Percentiles rank a stretch among this genome's conserved stretches.
phyloP scores from a whole-genome alignment of 2,113 vertebrate species.

The Bucco capensis region DNA sequence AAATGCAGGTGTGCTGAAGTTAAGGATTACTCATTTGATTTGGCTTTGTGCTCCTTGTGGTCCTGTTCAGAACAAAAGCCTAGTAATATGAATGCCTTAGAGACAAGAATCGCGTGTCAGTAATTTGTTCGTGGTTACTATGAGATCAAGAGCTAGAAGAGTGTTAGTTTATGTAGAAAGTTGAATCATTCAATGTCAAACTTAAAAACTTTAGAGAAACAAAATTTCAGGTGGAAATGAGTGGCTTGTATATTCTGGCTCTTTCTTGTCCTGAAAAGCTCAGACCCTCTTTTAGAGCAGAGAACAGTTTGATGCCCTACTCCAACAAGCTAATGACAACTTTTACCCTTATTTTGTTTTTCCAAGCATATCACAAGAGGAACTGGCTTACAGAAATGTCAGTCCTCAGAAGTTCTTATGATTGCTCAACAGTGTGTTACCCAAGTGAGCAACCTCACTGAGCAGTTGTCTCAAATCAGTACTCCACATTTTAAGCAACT shows the following conservation, averaged over 20 bases:
- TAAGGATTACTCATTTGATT: not conserved
- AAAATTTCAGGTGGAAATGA: not conserved
- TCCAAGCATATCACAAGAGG: not conserved
- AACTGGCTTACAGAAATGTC: not conserved
- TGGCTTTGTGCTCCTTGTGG: not conserved
- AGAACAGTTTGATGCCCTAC: not conserved
- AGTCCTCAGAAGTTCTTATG: not conserved
- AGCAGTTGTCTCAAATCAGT: not conserved
- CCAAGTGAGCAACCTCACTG: not conserved
- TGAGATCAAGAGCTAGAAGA: not conserved
- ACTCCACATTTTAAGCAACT: not conserved
- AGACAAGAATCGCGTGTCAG: not conserved
- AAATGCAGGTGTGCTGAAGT: rapidly evolving
- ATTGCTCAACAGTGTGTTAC: not conserved
- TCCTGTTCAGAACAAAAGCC: not conserved
- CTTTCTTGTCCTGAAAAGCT: not conserved
- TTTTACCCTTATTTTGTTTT: not conserved
- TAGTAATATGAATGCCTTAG: not conserved
- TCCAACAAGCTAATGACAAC: not conserved
- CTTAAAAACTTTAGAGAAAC: not conserved
- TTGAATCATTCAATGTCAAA: not conserved
- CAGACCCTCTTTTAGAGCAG: not conserved
- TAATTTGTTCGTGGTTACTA: not conserved
- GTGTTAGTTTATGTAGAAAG: not conserved
- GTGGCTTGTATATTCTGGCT: not conserved